Conservation (phyloP, 2,888 invertebrate species). For the Tyria jacobaeae region DNA sequence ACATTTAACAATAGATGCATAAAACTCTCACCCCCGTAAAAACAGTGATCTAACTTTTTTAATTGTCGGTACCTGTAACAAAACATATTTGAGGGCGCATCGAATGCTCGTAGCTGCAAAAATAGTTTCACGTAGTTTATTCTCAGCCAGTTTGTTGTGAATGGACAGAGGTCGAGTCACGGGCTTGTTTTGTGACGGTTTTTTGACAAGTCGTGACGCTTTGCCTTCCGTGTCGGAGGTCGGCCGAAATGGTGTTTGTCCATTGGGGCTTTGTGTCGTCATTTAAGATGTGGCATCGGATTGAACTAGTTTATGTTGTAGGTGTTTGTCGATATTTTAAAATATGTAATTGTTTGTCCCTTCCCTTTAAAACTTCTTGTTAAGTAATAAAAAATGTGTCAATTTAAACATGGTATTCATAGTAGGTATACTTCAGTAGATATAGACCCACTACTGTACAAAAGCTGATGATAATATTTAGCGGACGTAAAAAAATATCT, state of each 20-base stretch:
- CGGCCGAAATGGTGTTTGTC: slow-evolving; percentile 57
- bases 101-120: slow-evolving; percentile 58
- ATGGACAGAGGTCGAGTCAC: slow-evolving; percentile 71
- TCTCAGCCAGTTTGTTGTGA: slow-evolving; percentile 73
- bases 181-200: slow-evolving; percentile 69
- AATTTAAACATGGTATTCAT: too few relatives aligned
- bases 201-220: slow-evolving; percentile 69
- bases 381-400: neutral
- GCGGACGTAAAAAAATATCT: neutral
- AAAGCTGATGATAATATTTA: too few relatives aligned
- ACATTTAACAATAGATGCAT: neutral
- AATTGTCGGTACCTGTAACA: slow-evolving; percentile 42
- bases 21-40: slow-evolving; percentile 1
- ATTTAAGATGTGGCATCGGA: neutral
- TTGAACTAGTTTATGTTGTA: neutral
- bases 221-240: slow-evolving; percentile 81
- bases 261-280: slow-evolving; percentile 46
- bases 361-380: neutral
- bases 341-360: neutral
- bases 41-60: slow-evolving; percentile 31
- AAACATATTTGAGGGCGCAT: slow-evolving; percentile 37
- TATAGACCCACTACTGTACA: too few relatives aligned
- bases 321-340: neutral
- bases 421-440: too few relatives aligned
- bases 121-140: slow-evolving; percentile 76